Conservation (phyloP, 92 coral and sea anemone genomes). For the Hydrozoanthus gracilis region DNA sequence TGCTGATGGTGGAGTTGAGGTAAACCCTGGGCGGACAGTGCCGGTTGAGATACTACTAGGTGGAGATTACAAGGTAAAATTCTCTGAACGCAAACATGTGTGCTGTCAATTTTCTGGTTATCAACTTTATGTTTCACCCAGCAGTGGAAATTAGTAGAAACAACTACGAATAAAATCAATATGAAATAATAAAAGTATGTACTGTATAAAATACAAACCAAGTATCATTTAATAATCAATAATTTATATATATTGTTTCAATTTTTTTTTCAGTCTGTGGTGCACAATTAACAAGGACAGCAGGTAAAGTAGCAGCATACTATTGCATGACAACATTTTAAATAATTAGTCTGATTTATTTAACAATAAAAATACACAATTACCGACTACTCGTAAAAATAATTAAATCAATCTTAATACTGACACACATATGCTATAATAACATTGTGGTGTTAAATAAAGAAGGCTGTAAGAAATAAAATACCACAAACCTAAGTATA, state of each 20-base stretch:
- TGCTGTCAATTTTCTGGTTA: background rate
- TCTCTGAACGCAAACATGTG: conserved; percentile 27
- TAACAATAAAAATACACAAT: conserved; percentile 29
- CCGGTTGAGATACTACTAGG: conserved; percentile 60
- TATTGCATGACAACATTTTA: conserved; percentile 22
- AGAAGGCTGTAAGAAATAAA: background rate
- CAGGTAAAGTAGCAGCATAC: conserved; percentile 39
- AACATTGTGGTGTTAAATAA: conserved; percentile 21
- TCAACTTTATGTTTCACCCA: background rate
- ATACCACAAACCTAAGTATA: conserved; percentile 6
- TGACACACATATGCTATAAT: conserved; percentile 33
- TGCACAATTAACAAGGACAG: conserved; percentile 48
- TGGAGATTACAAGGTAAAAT: conserved; percentile 59
- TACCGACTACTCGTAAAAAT: conserved; percentile 7
- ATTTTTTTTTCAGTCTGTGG: conserved; percentile 42
- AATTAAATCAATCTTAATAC: conserved; percentile 26
- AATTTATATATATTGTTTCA: conserved; percentile 1
- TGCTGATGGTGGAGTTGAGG: conserved; percentile 63
- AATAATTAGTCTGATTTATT: conserved; percentile 2
- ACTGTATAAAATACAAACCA: conserved; percentile 19
- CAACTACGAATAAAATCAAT: too few species aligned
- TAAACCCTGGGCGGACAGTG: conserved; percentile 54
- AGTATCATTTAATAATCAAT: conserved; percentile 6
- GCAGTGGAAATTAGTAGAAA: conserved; percentile 14
- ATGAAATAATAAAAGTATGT: conserved; percentile 17